phyloP scores from a whole-genome alignment of 1,140 invertebrate species.

The Caerostris darwini region DNA sequence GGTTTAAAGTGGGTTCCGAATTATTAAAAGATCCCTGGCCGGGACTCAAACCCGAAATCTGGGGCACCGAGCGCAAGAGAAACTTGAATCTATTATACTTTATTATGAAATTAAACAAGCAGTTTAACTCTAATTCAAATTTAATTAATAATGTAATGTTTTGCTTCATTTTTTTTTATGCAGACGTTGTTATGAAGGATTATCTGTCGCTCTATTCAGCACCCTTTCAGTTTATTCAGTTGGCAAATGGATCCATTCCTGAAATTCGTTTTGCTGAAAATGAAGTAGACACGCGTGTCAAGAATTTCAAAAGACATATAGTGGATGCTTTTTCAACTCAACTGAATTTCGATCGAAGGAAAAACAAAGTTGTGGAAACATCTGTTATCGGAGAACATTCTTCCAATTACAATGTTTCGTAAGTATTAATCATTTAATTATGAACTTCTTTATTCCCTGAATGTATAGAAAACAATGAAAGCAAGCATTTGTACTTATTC shows the following conservation, averaged over 20 bases:
- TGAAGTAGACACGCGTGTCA: slow-evolving; percentile 68
- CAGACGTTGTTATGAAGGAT: not conserved
- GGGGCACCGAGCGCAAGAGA: too few relatives aligned
- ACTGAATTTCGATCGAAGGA: not conserved
- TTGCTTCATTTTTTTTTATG: not conserved
- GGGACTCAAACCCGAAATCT: too few relatives aligned
- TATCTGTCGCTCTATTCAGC: slow-evolving; percentile 19
- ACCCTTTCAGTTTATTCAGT: slow-evolving; percentile 78
- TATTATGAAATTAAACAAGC: too few relatives aligned
- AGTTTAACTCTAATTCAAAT: too few relatives aligned
- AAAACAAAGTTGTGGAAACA: slow-evolving; percentile 57
- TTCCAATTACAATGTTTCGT: slow-evolving; percentile 70
- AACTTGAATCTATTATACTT: too few relatives aligned
- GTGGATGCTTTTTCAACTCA: slow-evolving; percentile 78
- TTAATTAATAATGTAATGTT: too few relatives aligned
- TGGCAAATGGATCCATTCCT: slow-evolving; percentile 74
- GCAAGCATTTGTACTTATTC: too few relatives aligned
- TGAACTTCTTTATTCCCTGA: not conserved
- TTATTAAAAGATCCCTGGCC: too few relatives aligned
- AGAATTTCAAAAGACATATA: slow-evolving; percentile 79
- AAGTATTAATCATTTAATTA: slow-evolving; percentile 10
- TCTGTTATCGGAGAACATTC: slow-evolving; percentile 76
- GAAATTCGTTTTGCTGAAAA: slow-evolving; percentile 78
- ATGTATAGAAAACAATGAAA: not conserved
- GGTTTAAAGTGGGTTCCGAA: too few relatives aligned